phyloP scores from a whole-genome alignment of 2,888 invertebrate species.

The Allophyes oxyacanthae region DNA sequence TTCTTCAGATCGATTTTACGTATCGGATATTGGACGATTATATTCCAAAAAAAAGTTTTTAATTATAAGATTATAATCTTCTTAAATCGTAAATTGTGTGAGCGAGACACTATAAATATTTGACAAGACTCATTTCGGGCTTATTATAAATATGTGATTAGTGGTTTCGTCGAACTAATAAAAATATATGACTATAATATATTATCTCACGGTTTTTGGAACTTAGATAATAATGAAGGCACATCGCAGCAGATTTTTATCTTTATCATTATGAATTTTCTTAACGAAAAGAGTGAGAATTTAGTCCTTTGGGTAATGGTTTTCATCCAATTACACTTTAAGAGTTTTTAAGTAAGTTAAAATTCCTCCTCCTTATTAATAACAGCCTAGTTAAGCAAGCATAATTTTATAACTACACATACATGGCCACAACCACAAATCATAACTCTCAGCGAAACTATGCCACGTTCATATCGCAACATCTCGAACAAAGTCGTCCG shows the following conservation, averaged over 20 bases:
- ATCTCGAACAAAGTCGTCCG: conserved; percentile 39
- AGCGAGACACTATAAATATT: conserved; percentile 64
- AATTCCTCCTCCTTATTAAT: too few relatives aligned
- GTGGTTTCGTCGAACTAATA: conserved; percentile 40
- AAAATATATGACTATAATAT: conserved; percentile 8
- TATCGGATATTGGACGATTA: conserved; percentile 63
- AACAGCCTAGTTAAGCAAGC: too few relatives aligned
- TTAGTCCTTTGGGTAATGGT: too few relatives aligned
- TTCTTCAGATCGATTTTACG: conserved; percentile 73
- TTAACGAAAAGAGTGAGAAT: too few relatives aligned
- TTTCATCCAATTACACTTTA: too few relatives aligned
- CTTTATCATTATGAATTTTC: too few relatives aligned
- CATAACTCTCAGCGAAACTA: conserved; percentile 40
- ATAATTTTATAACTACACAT: too few relatives aligned
- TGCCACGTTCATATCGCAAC: conserved; percentile 44
- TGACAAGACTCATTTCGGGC: conserved; percentile 59
- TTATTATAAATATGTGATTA: conserved; percentile 49
- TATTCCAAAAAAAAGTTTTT: conserved; percentile 57
- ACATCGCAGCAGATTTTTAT: neutral
- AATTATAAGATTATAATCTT: conserved; percentile 73
- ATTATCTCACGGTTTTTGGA: neutral
- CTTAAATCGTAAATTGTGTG: conserved; percentile 65
- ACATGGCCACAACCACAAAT: too few relatives aligned
- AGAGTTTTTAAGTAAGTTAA: too few relatives aligned
- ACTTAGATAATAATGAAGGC: too few relatives aligned